These are phyloP conservation scores for Prochilodus magdalenae DNA, from an alignment of 2,113 vertebrate species.

Conservation along the genomic window DNA sequence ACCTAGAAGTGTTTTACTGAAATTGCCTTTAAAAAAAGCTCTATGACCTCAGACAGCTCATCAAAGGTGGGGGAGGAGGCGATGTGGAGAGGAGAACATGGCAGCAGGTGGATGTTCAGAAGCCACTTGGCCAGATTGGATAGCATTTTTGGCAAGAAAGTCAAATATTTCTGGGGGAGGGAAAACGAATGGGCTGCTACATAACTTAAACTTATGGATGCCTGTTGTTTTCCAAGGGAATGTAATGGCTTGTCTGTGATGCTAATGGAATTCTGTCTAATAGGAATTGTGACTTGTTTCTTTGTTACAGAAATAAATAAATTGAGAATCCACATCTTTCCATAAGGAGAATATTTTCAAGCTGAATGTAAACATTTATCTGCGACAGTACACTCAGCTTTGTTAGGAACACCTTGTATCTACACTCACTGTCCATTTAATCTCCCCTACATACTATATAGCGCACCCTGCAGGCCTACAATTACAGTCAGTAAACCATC, in stretches of 20 bases:
- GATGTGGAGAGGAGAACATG: neutral
- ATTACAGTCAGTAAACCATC: no score
- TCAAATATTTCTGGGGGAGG: neutral
- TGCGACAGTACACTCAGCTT: neutral
- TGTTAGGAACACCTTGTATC: no score
- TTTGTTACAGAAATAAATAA: neutral
- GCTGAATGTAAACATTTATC: neutral
- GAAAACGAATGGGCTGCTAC: slow-evolving; percentile 3
- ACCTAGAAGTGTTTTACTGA: slow-evolving; percentile 16
- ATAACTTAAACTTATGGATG: slow-evolving; percentile 37
- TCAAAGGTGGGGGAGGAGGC: neutral
- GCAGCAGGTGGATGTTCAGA: neutral
- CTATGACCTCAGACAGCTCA: neutral
- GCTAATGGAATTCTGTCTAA: slow-evolving; percentile 8
- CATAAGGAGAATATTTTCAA: neutral
- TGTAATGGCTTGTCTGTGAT: slow-evolving; percentile 5
- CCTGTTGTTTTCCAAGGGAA: neutral
- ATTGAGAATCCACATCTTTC: neutral
- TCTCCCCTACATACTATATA: no score
- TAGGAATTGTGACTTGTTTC: neutral
- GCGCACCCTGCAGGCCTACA: no score
- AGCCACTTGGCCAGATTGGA: slow-evolving; percentile 41
- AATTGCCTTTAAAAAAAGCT: slow-evolving; percentile 24
- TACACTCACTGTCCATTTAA: no score
- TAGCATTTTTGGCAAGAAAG: slow-evolving; percentile 44